Evolutionary conservation across 2,113 vertebrate genomes (phyloP), one percentile per base, ranked within the genome.

Genomic region (Rhabdornis inornatus): DNA sequence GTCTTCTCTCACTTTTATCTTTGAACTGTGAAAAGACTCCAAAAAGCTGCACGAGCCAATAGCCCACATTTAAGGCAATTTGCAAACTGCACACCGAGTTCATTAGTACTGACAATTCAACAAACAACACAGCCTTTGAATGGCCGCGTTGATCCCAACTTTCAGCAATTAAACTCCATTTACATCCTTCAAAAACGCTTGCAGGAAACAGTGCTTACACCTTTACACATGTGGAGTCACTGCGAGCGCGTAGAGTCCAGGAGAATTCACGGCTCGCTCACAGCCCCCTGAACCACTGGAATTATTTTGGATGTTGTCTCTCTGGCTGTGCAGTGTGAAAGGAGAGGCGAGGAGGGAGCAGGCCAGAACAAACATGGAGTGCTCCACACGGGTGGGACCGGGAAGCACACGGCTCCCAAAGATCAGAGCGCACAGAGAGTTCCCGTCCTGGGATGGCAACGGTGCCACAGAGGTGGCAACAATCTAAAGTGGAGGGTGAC

Each of bases 171-270:
- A 64, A 68, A 60, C 33, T 44, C 49, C 33, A 30, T 24, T 57
- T 49, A 57, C 30, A 53, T 20, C 31, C 47, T 74, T 42, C 1
- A 2, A 47, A 72, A 64, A 31, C 0, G 6, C 60, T 75, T 74
- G 28, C 18, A 40, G 68, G 60, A 69, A 65, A 18, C 56, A 19
- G n/a, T 3, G 3, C 50, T 89, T 57, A 39, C 63, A 92, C 85
- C 79, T 94, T 77, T 19, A 45, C 1, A 0, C n/a, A 15, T 1
- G 21, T 7, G 27, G 42, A 66, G 13, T 10, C 49, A 31, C 0
- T 6, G 28, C 2, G 2, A 68, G 33, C 1, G 7, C 16, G 23
- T 0, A 0, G 15, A 56, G n/a, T 11, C 21, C 20, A 65, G 61
- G 45, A 70, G 65, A 63, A 87, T 24, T 37, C 64, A n/a, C 2